phyloP scores from a whole-genome alignment of 2,113 vertebrate genomes.

The Myotis davidii region DNA sequence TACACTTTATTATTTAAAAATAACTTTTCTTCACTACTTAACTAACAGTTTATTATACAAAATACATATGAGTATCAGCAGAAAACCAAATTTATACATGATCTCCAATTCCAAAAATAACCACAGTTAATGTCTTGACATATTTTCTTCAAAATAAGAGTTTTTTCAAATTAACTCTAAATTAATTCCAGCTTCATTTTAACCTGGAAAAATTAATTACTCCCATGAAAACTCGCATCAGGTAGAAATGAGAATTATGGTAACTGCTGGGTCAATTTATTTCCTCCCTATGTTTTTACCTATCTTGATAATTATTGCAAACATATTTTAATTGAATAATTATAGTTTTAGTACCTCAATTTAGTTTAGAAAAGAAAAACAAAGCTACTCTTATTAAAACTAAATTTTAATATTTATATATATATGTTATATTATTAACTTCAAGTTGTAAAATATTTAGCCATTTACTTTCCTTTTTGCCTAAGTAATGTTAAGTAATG shows the following conservation, averaged over 20 bases:
- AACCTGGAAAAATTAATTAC: background rate
- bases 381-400: background rate
- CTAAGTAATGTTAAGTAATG: background rate
- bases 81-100: background rate
- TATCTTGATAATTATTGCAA: background rate
- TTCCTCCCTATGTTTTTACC: background rate
- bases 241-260: background rate
- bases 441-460: background rate
- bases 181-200: conserved; percentile 39
- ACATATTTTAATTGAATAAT: conserved; percentile 47
- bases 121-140: background rate
- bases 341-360: background rate
- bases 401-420: background rate
- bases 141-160: conserved; percentile 34
- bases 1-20: background rate
- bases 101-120: background rate
- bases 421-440: background rate
- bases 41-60: background rate
- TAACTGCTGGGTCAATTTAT: background rate
- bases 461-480: background rate
- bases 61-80: background rate
- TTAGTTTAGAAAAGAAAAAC: background rate
- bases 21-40: background rate
- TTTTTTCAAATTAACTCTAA: background rate
- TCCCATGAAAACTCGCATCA: background rate